Conservation (phyloP, 2,113 vertebrate genomes). For the Gopherus flavomarginatus region DNA sequence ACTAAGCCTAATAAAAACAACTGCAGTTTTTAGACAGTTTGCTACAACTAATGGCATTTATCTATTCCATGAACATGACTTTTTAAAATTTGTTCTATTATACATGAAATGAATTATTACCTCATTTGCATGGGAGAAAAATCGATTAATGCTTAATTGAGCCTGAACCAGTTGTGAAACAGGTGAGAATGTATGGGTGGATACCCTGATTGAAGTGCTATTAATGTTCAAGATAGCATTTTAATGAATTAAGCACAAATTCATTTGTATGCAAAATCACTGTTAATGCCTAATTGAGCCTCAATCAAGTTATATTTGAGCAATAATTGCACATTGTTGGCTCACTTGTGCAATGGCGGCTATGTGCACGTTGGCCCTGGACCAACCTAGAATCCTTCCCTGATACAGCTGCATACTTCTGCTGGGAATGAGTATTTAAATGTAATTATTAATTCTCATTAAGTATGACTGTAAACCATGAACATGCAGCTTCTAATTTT, state of each 20-base stretch:
- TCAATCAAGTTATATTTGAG: conserved; percentile 66
- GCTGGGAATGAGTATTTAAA: conserved; percentile 34
- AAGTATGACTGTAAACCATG: conserved; percentile 41
- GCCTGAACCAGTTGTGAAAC: conserved; percentile 63
- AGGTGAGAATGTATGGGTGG: conserved; percentile 76
- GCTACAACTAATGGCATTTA: conserved; percentile 35
- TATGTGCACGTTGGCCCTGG: background rate
- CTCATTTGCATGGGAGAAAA: conserved; percentile 63
- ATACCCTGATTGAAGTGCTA: conserved; percentile 57
- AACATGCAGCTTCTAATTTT: conserved; percentile 17
- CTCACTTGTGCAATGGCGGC: conserved; percentile 32
- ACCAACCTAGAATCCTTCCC: conserved; percentile 16
- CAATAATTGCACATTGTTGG: conserved; percentile 2
- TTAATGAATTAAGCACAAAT: conserved; percentile 75
- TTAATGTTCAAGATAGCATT: conserved; percentile 60
- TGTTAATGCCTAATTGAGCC: conserved; percentile 56
- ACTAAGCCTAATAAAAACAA: conserved; percentile 48
- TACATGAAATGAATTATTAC: conserved; percentile 70
- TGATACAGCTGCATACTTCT: conserved; percentile 8
- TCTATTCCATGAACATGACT: conserved; percentile 42
- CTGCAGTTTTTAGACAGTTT: conserved; percentile 28
- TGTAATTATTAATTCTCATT: conserved; percentile 60
- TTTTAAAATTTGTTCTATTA: conserved; percentile 72
- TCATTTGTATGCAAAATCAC: conserved; percentile 67
- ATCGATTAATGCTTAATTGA: conserved; percentile 74